Base-by-base conservation (phyloP, 1,140 invertebrate genomes). In the Eupristina koningsbergeri region DNA sequence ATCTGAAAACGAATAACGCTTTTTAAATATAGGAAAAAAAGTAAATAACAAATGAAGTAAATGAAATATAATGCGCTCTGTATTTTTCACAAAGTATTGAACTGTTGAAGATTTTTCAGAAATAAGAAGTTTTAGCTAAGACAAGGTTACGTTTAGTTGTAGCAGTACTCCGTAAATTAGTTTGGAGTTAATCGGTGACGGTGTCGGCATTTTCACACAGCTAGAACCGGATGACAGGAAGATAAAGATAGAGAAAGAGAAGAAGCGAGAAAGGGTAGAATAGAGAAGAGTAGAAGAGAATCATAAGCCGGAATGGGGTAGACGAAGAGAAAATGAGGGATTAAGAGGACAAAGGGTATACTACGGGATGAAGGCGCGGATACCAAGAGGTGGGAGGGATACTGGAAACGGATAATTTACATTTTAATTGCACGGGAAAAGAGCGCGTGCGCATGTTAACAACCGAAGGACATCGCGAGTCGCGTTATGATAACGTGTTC, bases 401-500 rank as follows among this genome's bases (percentile, higher is more conserved):
- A 63, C 83, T 87, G 88, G 87, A 89, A 89, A 89, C 88, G 85
- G 89, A 89, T 88, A 88, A 90, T 90, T 90, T 90, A 87, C 89
- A 90, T 90, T 90, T 90, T 90, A 90, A 90, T 90, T 90, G 89
- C 87, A 81, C 86, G 73, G 64, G 75, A 34, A 73, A 73, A n/a
- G 53, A 81, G 76, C 75, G 75, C 22, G 39, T 41, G 80, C 53
- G 53, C 9, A 36, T 19, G 67, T 75, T 11, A 50, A 53, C 78
- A 73, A 75, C 64, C 29, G 39, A 77, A 71, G 71, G 45, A 45
- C 39, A 80, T 71, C 81, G 73, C 73, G 73, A 64, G 19, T 81
- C 73, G 81, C 34, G 39, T 45, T 29, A 41, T 3, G n/a, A 22
- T 1, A 26, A 29, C 26, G 41, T 29, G 64, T 19, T 76, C 3